Percentiles rank a stretch among this genome's conserved stretches.
Conservation (phyloP, 30 jellyfish, hydroid and myxozoan species). For the Turritopsis rubra region DNA sequence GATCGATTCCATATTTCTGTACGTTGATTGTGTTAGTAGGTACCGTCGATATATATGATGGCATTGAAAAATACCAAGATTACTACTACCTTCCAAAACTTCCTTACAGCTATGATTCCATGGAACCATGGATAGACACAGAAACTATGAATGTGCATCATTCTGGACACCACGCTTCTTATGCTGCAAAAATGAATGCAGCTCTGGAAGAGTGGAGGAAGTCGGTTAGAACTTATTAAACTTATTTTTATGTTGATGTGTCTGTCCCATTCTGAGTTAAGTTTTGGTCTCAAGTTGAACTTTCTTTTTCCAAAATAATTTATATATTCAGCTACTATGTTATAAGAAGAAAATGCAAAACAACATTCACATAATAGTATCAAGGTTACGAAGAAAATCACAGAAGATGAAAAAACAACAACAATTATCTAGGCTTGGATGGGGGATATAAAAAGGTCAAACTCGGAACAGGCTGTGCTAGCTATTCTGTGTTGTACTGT, state of each 20-base stretch:
- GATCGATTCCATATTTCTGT: not conserved
- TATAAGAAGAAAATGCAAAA: too few relatives aligned
- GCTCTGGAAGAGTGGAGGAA: conserved; percentile 84
- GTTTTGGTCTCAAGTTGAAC: not conserved
- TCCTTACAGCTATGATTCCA: conserved; percentile 43
- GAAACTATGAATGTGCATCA: conserved; percentile 73
- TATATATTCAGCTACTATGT: too few relatives aligned
- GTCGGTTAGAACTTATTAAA: conserved; percentile 24
- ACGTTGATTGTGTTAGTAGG: not conserved
- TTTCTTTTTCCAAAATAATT: too few relatives aligned
- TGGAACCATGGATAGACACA: conserved; percentile 66
- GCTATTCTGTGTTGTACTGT: too few relatives aligned
- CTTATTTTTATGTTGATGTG: not conserved
- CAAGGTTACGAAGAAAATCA: too few relatives aligned
- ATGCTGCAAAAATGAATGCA: conserved; percentile 68
- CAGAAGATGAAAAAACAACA: too few relatives aligned
- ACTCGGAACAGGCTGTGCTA: too few relatives aligned
- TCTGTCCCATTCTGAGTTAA: not conserved
- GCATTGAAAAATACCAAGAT: conserved; percentile 23
- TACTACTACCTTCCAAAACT: conserved; percentile 59
- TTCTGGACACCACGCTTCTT: conserved; percentile 78
- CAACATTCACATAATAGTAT: too few relatives aligned
- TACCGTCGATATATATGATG: conserved; percentile 5
- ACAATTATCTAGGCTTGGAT: too few relatives aligned
- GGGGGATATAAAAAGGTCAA: too few relatives aligned